These are phyloP conservation scores for Chrysolina americana DNA, from an alignment of 2,888 invertebrate genomes.

Conservation along the genomic window DNA sequence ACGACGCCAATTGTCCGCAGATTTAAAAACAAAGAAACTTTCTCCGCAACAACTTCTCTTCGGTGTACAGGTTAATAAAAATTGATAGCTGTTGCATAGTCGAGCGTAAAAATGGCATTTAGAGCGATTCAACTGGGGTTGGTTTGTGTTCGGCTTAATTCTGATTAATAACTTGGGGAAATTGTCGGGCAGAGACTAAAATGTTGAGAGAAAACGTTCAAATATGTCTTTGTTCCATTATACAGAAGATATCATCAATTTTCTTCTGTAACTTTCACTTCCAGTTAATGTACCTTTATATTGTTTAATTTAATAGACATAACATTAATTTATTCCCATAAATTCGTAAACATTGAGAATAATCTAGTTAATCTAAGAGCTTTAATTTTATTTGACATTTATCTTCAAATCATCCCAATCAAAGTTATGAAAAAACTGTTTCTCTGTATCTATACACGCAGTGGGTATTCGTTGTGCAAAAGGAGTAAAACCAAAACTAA, in stretches of 20 bases:
- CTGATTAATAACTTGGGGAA: conserved; percentile 53
- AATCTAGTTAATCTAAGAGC: too few species aligned
- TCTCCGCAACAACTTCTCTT: conserved; percentile 30
- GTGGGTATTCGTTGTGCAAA: too few species aligned
- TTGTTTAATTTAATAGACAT: too few species aligned
- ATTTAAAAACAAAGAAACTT: conserved; percentile 52
- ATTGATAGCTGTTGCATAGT: conserved; percentile 46
- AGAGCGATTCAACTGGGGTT: conserved; percentile 45
- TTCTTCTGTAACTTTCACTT: too few species aligned
- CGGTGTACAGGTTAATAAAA: conserved; percentile 48
- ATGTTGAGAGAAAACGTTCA: background rate
- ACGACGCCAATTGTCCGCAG: conserved; percentile 43
- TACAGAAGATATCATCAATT: background rate
- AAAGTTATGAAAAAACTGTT: too few species aligned
- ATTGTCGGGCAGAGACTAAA: conserved; percentile 4
- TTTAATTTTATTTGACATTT: too few species aligned
- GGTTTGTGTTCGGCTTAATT: conserved; percentile 55
- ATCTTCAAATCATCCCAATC: too few species aligned
- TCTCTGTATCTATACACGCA: too few species aligned
- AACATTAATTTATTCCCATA: too few species aligned
- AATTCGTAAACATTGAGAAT: too few species aligned
- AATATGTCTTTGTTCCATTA: conserved; percentile 15
- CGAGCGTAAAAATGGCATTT: conserved; percentile 36
- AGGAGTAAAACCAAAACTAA: too few species aligned
- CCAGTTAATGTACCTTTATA: too few species aligned